These are phyloP conservation scores for Lagothrix lagotricha DNA, from an alignment of 2,797 vertebrate genomes.

Conservation along the genomic window DNA sequence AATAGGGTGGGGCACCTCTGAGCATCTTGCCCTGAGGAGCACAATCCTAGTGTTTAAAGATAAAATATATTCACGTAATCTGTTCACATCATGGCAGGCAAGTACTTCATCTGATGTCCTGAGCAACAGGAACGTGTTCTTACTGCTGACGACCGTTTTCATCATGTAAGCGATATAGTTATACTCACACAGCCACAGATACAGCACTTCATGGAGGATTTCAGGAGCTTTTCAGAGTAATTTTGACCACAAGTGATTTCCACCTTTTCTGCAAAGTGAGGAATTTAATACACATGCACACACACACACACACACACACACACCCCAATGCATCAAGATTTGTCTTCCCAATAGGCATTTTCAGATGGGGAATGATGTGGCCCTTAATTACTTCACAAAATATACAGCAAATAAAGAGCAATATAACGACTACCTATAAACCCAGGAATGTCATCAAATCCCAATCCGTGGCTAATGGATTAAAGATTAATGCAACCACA, in stretches of 20 bases:
- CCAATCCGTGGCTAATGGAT: background rate
- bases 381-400: conserved; percentile 19
- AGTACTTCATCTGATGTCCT: background rate
- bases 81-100: background rate
- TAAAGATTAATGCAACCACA: background rate
- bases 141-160: background rate
- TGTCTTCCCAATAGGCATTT: background rate
- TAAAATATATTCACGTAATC: background rate
- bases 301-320: background rate
- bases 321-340: no score
- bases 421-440: background rate
- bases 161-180: accelerated
- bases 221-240: background rate
- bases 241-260: background rate
- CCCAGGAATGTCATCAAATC: background rate
- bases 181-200: background rate
- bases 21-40: background rate
- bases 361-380: background rate
- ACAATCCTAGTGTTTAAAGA: background rate
- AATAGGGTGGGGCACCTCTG: background rate
- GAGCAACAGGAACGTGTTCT: accelerated
- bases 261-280: background rate
- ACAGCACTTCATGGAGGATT: background rate
- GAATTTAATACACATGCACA: background rate
- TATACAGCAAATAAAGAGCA: background rate